phyloP scores from a whole-genome alignment of 2,113 vertebrate genomes.

The Eublepharis macularius region DNA sequence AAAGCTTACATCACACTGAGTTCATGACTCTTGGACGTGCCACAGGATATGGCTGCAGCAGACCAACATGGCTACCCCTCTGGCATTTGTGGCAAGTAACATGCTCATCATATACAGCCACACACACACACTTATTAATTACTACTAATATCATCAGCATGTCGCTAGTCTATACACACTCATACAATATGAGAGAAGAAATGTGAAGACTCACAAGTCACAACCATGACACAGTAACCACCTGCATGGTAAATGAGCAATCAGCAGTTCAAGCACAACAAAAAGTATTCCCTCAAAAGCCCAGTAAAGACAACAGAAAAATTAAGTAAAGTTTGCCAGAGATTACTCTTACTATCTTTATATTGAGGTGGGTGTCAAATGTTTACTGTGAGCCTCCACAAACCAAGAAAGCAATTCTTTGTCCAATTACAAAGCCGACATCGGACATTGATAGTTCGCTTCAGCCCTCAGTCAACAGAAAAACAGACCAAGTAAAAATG shows the following conservation, averaged over 20 bases:
- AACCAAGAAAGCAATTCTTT: neutral
- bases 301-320: neutral
- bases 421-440: neutral
- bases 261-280: neutral
- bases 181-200: neutral
- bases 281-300: neutral
- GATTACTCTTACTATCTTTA: neutral
- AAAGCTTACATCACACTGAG: too few relatives aligned
- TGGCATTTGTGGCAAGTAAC: too few relatives aligned
- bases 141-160: neutral
- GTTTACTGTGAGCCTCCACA: neutral
- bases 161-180: neutral
- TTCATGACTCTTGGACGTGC: too few relatives aligned
- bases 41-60: too few relatives aligned
- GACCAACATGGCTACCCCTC: too few relatives aligned
- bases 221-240: too few relatives aligned
- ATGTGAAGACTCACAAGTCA: neutral
- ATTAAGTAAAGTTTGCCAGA: neutral
- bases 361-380: neutral
- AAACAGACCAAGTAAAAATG: neutral
- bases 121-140: neutral
- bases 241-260: neutral
- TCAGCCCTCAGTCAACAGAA: neutral
- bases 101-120: too few relatives aligned
- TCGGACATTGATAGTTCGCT: neutral